A percentile compares a stretch with the other conserved stretches of the same genome.
Evolutionary conservation across 2,113 vertebrate genomes (phyloP).

Genomic region (Clarias macrocephalus): DNA sequence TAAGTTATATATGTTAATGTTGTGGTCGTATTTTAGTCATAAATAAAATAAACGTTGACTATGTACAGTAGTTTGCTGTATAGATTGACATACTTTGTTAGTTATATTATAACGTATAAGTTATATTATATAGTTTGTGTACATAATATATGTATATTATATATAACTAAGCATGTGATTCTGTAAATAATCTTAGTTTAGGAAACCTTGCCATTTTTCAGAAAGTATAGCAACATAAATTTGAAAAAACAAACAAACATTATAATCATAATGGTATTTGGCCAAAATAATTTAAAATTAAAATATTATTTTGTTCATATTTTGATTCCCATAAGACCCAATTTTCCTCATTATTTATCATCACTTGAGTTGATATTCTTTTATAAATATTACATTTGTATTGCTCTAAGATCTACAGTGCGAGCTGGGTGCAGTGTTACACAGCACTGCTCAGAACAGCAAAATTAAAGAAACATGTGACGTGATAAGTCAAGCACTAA

Average conservation of each 20-base stretch:
- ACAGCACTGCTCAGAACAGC: background rate
- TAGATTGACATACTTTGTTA: background rate
- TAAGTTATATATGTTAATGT: background rate
- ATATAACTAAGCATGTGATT: too few species aligned
- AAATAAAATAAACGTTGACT: background rate
- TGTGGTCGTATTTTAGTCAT: background rate
- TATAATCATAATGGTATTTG: too few species aligned
- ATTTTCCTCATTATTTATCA: background rate
- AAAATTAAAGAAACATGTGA: background rate
- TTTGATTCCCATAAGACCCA: background rate
- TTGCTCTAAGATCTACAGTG: background rate
- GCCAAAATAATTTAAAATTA: background rate
- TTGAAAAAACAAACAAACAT: background rate
- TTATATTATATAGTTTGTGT: too few species aligned
- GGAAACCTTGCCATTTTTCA: background rate
- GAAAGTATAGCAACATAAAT: background rate
- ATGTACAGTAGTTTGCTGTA: background rate
- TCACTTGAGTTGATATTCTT: background rate
- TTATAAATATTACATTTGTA: background rate
- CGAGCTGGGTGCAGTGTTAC: background rate
- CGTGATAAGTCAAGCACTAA: slow-evolving; percentile 15
- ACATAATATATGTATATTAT: too few species aligned
- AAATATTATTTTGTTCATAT: background rate
- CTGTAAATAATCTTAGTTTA: background rate
- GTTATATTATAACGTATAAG: too few species aligned